These are phyloP conservation scores for Buceros bicornis DNA, from an alignment of 2,797 vertebrate genomes.

Conservation along the genomic window DNA sequence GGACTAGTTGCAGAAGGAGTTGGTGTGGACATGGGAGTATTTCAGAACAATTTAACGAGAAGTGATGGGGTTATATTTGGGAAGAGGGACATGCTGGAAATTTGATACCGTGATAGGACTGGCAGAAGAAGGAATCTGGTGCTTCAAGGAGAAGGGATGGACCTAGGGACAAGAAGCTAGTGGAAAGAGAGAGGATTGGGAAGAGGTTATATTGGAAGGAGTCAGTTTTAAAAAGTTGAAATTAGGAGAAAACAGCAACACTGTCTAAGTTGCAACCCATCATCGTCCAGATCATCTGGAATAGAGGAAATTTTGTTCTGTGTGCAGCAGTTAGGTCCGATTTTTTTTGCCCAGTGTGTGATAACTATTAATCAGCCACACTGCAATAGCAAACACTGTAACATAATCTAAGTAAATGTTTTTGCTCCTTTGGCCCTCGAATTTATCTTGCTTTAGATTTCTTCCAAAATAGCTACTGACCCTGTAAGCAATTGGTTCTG, in stretches of 20 bases:
- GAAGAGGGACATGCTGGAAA: background rate
- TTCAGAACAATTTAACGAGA: background rate
- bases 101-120: background rate
- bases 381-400: background rate
- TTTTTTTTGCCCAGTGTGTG: background rate
- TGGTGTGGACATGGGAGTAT: background rate
- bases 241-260: background rate
- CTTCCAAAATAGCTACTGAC: background rate
- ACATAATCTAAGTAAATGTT: background rate
- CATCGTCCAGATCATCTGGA: background rate
- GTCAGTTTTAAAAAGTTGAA: background rate
- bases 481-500: background rate
- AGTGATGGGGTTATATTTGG: background rate
- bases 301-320: rapidly evolving
- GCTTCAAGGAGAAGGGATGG: background rate
- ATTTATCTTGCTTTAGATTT: background rate
- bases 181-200: background rate
- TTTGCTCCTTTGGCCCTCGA: background rate
- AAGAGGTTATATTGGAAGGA: background rate
- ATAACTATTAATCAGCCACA: background rate
- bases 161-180: background rate
- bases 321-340: background rate
- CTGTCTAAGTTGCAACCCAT: background rate
- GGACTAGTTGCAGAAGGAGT: background rate
- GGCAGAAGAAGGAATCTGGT: background rate